Evolutionary conservation across 2,113 vertebrate genomes (phyloP), one percentile per base, ranked within the genome.

Genomic region (Hystrix brachyura): DNA sequence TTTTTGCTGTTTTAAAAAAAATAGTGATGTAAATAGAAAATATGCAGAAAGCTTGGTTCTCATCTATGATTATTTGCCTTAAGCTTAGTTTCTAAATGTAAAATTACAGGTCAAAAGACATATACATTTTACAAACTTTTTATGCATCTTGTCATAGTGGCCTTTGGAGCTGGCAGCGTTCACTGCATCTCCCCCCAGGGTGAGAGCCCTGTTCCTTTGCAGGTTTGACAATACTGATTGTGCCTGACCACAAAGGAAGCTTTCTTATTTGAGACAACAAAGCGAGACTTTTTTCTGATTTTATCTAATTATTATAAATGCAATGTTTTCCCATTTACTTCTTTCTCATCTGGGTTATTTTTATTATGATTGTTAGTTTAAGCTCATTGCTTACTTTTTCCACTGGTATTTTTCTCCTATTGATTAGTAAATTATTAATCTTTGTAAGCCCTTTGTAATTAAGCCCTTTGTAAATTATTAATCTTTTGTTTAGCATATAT

Each of bases 391-490:
- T 43, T 86, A 38, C 71, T 88, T 78, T 78, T 89, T 46, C 48
- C 38, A 62, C 74, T 69, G 46, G 5, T 59, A 81, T 84, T 96
- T 89, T 78, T 76, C 76, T 89, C 15, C 15, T 91, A 71, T 94
- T 53, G 87, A 81, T 87, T 84, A 62, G 29, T 76, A 90, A 83
- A n/a, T n/a, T n/a, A n/a, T n/a, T n/a, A n/a, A n/a, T n/a, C n/a
- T n/a, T n/a, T n/a, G n/a, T n/a, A 6, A 93, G 19, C 1, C 27
- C 59, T 96, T 93, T 59, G 84, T 93, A 81, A 74, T n/a, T n/a
- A 6, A 93, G 19, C 1, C 27, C 59, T 96, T 93, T 59, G 84
- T 93, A 81, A 74, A 89, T 93, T 91, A 94, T 95, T 95, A 64
- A 86, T 88, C 29, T 53, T 96, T 89, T 96, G 53, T 94, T 91